These are phyloP conservation scores for Hirudinaria manillensis DNA, from an alignment of 2,888 invertebrate genomes.

Conservation along the genomic window DNA sequence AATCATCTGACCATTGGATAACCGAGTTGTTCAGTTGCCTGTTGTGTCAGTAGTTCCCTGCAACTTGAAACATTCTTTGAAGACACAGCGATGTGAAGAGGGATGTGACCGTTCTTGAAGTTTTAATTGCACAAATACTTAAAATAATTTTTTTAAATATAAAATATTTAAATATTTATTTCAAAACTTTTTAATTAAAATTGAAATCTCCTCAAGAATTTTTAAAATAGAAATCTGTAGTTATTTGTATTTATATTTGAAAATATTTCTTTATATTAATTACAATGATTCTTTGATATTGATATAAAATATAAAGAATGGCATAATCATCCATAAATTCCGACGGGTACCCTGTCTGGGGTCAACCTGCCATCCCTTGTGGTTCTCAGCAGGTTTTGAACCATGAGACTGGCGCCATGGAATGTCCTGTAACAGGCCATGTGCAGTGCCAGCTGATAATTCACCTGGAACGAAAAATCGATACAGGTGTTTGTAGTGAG, in stretches of 20 bases:
- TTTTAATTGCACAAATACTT: neutral
- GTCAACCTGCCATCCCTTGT: conserved; percentile 81
- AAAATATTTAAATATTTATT: neutral
- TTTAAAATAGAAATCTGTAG: too few relatives aligned
- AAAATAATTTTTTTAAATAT: neutral
- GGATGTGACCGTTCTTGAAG: conserved; percentile 20
- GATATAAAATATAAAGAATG: too few relatives aligned
- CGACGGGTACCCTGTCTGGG: conserved; percentile 76
- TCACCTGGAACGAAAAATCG: conserved; percentile 63
- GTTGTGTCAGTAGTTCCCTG: conserved; percentile 11
- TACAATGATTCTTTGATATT: neutral
- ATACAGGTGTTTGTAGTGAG: neutral
- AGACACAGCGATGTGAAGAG: conserved; percentile 20
- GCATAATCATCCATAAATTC: too few relatives aligned
- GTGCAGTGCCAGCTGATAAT: conserved; percentile 88
- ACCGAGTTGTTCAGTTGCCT: conserved; percentile 12
- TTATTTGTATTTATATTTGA: neutral
- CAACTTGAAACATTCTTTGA: conserved; percentile 8
- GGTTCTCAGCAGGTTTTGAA: conserved; percentile 77
- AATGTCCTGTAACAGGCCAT: conserved; percentile 86
- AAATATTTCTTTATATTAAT: neutral
- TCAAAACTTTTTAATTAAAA: too few relatives aligned
- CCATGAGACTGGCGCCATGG: conserved; percentile 76
- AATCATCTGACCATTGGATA: neutral
- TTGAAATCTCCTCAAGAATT: too few relatives aligned